Conservation (phyloP, 2,797 vertebrate genomes). For the Neomorphus geoffroyi region DNA sequence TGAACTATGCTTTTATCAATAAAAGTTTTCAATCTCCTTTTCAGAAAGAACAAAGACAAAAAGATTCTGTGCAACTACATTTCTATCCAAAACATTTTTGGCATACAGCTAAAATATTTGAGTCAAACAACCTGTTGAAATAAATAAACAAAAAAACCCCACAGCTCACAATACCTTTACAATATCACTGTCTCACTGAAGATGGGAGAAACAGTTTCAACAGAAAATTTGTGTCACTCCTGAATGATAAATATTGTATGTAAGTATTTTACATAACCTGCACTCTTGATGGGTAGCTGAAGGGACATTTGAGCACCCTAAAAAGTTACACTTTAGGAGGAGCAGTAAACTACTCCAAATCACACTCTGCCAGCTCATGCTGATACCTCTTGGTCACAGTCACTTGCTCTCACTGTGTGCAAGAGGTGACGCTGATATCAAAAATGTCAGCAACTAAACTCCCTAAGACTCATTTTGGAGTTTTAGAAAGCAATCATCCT, state of each 20-base stretch:
- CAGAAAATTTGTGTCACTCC: neutral
- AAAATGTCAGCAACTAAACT: too few species aligned
- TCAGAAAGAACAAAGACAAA: neutral
- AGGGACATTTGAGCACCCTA: neutral
- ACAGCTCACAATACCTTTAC: neutral
- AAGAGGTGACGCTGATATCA: accelerated
- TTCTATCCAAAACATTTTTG: neutral
- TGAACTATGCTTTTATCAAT: neutral
- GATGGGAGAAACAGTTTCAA: neutral
- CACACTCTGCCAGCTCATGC: accelerated
- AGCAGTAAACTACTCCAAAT: neutral
- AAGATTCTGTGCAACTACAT: neutral
- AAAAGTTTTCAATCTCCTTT: neutral
- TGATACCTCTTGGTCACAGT: neutral
- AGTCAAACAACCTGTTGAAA: neutral
- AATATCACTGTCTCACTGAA: neutral
- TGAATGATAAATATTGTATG: neutral
- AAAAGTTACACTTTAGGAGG: neutral
- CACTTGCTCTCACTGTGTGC: neutral
- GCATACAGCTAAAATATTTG: neutral
- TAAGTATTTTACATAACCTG: neutral
- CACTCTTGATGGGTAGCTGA: neutral
- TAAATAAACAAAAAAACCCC: neutral
- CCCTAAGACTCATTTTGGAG: too few species aligned
- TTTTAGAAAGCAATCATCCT: too few species aligned